Conservation (phyloP, 1,140 invertebrate genomes). For the Ectropis grisescens region DNA sequence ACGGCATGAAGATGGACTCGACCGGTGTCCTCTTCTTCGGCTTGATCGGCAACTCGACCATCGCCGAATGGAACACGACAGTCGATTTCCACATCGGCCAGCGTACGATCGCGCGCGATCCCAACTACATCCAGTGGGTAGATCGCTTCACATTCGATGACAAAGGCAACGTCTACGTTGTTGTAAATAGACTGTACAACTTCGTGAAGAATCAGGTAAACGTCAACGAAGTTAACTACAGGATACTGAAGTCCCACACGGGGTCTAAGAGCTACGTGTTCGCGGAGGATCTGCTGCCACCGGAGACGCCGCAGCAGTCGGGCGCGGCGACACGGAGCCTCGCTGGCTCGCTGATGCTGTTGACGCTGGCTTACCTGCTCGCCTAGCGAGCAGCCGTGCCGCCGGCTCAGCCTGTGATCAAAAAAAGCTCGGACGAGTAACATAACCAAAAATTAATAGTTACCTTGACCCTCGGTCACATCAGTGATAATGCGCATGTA, state of each 20-base stretch:
- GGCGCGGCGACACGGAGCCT: constrained; percentile 26
- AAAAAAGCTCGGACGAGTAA: constrained; percentile 39
- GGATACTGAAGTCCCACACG: constrained; percentile 70
- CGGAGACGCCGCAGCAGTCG: constrained; percentile 14
- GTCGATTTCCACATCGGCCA: constrained; percentile 65
- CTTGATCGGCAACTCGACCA: constrained; percentile 74
- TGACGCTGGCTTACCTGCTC: constrained; percentile 37
- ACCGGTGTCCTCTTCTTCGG: constrained; percentile 76
- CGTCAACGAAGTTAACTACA: constrained; percentile 70
- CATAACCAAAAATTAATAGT: constrained; percentile 64
- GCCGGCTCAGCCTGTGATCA: constrained; percentile 3
- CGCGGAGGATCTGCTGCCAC: constrained; percentile 29
- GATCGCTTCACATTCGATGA: constrained; percentile 79
- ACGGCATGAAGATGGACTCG: constrained; percentile 80
- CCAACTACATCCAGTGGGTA: constrained; percentile 78
- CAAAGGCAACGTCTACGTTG: constrained; percentile 74
- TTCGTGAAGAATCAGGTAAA: constrained; percentile 71
- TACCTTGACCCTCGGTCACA: constrained; percentile 56
- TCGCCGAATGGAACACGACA: constrained; percentile 75
- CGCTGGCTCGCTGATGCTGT: constrained; percentile 30
- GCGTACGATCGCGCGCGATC: constrained; percentile 75
- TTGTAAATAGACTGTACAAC: constrained; percentile 77
- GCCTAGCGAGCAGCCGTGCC: constrained; percentile 26
- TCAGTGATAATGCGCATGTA: constrained; percentile 60
- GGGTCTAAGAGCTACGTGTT: constrained; percentile 77